Evolutionary conservation across 2,888 invertebrate genomes (phyloP), one percentile per base, ranked within the genome.

Genomic region (Netelia melanura): DNA sequence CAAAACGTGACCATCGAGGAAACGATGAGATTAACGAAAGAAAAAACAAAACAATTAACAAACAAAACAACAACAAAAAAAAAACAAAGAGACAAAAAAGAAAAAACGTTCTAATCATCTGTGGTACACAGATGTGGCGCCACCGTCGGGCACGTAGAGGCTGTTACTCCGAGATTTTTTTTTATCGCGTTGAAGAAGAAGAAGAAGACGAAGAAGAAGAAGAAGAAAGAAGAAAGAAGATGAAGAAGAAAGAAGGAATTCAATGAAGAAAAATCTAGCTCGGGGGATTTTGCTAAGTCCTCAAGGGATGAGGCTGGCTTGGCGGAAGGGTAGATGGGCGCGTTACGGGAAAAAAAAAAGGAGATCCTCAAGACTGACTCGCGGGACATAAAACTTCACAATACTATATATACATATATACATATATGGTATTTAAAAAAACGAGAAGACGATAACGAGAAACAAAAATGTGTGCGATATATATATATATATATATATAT

Each of bases 291-390:
- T 70, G 70, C 62, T 62, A 74, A 61, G 77, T 75, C 74, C 82
- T 82, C 78, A 52, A 56, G 71, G 11, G 10, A 14, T 14, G 70
- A 67, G 78, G 72, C 62, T 25, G 30, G 78, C 75, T 78, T 76
- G 81, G 84, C 81, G 78, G 74, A 58, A 75, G 70, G 5, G n/a
- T n/a, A 44, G 21, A 17, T 8, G 43, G 44, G 38, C 21, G 21
- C 9, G 44, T 25, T 17, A 58, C 30, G 58, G 2, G 11, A 64
- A 64, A 62, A 62, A 62, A 62, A 71, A 56, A 71, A 71, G 84
- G 86, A 86, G 86, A 88, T 92, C 91, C 90, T 92, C 91, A 92
- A 92, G 92, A 92, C 92, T 92, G 92, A 92, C 91, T 91, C 90
- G 90, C 90, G 88, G 89, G 88, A 90, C 81, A 85, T 77, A 79